Conservation (phyloP, 2,888 invertebrate species). For the Drosophila emarginata region DNA sequence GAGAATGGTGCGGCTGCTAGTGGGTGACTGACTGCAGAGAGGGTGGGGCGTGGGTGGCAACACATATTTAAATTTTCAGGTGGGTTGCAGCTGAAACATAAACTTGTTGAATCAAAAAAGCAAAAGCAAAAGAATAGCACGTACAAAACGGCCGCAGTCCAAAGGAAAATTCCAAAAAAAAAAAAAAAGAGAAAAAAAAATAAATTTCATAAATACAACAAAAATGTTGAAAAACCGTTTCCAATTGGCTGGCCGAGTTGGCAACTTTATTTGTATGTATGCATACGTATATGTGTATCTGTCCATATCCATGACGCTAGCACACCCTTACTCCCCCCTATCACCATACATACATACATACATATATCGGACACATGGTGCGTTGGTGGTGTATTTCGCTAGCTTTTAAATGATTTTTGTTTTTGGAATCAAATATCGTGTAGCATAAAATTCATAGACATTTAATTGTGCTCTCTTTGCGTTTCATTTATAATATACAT, state of each 20-base stretch:
- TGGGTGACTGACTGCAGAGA: constrained; percentile 6
- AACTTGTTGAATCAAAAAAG: constrained; percentile 55
- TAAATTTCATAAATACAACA: constrained; percentile 12
- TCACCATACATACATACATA: constrained; percentile 23
- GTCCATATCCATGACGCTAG: constrained; percentile 4
- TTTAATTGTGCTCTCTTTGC: constrained; percentile 9
- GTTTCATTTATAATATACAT: background rate
- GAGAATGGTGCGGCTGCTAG: background rate
- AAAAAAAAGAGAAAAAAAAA: background rate
- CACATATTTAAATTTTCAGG: constrained; percentile 53
- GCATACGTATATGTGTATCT: background rate
- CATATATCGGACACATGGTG: constrained; percentile 48
- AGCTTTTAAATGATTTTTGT: constrained; percentile 52
- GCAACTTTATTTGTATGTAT: background rate
- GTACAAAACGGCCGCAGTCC: constrained; percentile 13
- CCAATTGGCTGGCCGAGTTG: constrained; percentile 56
- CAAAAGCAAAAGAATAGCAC: constrained; percentile 15
- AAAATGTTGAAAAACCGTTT: constrained; percentile 58
- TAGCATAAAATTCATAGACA: constrained; percentile 73
- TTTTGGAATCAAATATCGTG: constrained; percentile 73
- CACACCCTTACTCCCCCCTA: constrained; percentile 1
- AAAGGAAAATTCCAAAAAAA: constrained; percentile 6
- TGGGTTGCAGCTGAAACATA: constrained; percentile 70
- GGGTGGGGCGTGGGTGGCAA: constrained; percentile 36
- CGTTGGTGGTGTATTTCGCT: constrained; percentile 59